phyloP scores from a whole-genome alignment of 2,113 vertebrate species.

The Philantomba maxwellii region DNA sequence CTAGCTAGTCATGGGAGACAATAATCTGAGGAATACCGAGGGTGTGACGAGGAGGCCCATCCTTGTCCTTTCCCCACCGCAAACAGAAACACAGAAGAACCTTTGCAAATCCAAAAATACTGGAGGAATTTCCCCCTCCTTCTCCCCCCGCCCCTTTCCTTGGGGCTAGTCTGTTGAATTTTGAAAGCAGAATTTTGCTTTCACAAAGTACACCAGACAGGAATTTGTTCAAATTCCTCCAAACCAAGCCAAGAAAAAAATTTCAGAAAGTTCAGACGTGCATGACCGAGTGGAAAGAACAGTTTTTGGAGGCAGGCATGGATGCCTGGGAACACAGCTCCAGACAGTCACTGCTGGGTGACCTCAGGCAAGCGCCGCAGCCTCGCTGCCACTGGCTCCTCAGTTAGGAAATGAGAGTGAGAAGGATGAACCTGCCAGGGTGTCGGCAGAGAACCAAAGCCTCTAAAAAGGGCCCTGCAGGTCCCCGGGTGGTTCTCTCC shows the following conservation, averaged over 20 bases:
- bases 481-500: not conserved
- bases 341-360: not conserved
- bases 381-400: not conserved
- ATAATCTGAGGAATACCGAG: not conserved
- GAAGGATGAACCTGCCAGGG: not conserved
- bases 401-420: not conserved
- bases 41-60: not conserved
- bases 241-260: slow-evolving; percentile 59
- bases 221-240: slow-evolving; percentile 67
- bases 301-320: not conserved
- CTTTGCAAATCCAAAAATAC: not conserved
- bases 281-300: slow-evolving; percentile 19
- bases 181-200: slow-evolving; percentile 60
- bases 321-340: not conserved
- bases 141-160: not conserved
- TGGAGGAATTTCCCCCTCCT: not conserved
- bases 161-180: slow-evolving; percentile 13
- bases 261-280: slow-evolving; percentile 33
- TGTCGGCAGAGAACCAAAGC: not conserved
- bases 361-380: not conserved
- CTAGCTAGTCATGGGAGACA: not conserved
- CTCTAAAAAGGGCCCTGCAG: not conserved
- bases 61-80: not conserved
- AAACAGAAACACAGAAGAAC: not conserved
- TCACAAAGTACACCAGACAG: slow-evolving; percentile 54